Percentiles rank a stretch among this genome's conserved stretches.
These are phyloP conservation scores for Neolamprologus longior DNA, from an alignment of 2,113 vertebrate species.

Conservation along the genomic window DNA sequence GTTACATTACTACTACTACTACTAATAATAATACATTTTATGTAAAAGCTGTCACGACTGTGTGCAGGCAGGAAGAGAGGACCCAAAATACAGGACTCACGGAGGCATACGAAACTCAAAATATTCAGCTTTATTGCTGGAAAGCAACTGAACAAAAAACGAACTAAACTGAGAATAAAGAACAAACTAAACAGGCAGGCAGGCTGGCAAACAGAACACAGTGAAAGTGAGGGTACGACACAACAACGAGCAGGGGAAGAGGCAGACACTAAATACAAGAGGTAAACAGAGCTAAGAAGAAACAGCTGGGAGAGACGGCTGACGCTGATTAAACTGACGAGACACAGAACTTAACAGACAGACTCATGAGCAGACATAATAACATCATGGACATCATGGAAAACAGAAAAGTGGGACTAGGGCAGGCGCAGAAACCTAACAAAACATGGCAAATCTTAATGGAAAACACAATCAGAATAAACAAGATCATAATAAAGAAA, in stretches of 20 bases:
- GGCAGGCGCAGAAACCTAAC: background rate
- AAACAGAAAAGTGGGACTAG: background rate
- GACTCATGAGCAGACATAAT: background rate
- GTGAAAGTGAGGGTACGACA: background rate
- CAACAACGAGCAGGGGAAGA: background rate
- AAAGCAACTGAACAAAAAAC: background rate
- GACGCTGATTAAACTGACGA: background rate
- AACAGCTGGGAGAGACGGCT: background rate
- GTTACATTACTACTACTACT: background rate
- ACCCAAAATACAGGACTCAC: background rate
- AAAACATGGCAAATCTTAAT: background rate
- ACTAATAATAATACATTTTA: background rate
- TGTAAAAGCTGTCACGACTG: background rate
- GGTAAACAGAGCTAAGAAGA: background rate
- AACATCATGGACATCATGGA: background rate
- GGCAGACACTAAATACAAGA: background rate
- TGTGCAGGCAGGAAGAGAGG: background rate
- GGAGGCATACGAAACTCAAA: background rate
- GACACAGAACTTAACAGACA: background rate
- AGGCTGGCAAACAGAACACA: background rate
- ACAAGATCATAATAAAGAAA: background rate
- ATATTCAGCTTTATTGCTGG: background rate
- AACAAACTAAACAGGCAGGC: background rate
- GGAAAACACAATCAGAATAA: background rate
- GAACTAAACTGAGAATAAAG: background rate